These are phyloP conservation scores for Condylura cristata DNA, from an alignment of 2,113 vertebrate genomes.

Conservation along the genomic window DNA sequence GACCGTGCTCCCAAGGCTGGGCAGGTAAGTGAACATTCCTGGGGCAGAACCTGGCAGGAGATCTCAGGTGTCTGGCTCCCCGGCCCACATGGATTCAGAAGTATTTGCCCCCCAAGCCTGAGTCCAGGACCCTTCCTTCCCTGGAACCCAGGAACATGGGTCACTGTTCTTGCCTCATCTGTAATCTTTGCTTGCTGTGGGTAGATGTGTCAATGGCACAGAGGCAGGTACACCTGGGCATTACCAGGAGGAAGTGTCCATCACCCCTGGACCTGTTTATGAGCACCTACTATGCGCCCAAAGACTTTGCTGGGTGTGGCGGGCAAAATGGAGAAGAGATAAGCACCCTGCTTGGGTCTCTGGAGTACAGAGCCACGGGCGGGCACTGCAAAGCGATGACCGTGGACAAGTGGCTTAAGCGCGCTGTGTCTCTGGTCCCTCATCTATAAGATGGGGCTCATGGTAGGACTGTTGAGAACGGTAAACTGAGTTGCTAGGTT, in stretches of 20 bases:
- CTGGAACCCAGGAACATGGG: neutral
- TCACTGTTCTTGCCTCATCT: neutral
- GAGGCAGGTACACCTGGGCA: neutral
- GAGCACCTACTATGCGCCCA: neutral
- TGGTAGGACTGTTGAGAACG: neutral
- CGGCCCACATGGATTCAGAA: neutral
- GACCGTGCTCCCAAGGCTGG: slow-evolving; percentile 23
- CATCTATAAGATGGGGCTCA: neutral
- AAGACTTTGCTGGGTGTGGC: too few species aligned
- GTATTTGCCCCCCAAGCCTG: neutral
- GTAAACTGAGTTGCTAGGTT: neutral
- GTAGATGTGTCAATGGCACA: slow-evolving; percentile 29
- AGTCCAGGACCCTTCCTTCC: too few species aligned
- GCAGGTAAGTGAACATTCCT: slow-evolving; percentile 55
- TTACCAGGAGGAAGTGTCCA: neutral
- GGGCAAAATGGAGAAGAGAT: neutral
- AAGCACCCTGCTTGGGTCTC: neutral
- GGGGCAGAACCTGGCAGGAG: slow-evolving; percentile 6
- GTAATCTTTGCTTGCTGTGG: slow-evolving; percentile 42
- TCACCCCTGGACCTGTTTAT: neutral
- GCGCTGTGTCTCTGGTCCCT: neutral
- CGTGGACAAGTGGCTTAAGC: neutral
- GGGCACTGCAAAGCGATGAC: neutral
- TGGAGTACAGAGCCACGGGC: too few species aligned
- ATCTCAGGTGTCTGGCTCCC: neutral